Evolutionary conservation across 2,888 invertebrate genomes (phyloP).

Genomic region (Hydriomena furcata): DNA sequence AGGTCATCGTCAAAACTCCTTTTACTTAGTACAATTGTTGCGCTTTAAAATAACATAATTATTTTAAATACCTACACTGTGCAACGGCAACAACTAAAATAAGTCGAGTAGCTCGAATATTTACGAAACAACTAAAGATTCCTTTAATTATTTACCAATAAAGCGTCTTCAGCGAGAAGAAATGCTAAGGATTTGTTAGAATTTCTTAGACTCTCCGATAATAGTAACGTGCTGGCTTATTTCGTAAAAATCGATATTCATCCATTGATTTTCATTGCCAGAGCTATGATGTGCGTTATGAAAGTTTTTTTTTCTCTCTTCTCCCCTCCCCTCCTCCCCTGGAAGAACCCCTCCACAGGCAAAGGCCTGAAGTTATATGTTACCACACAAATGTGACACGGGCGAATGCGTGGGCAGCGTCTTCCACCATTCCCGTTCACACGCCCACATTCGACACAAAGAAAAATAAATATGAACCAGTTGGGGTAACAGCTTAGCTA

Average conservation of each 20-base stretch:
- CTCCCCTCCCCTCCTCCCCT: too few relatives aligned
- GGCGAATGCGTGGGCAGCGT: slow-evolving; percentile 21
- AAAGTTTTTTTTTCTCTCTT: too few relatives aligned
- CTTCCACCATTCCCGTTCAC: slow-evolving; percentile 25
- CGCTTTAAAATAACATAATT: background rate
- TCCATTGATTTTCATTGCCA: too few relatives aligned
- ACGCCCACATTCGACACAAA: slow-evolving; percentile 29
- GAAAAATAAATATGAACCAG: slow-evolving; percentile 30
- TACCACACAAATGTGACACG: slow-evolving; percentile 15
- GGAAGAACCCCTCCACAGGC: too few relatives aligned
- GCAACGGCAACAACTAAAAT: background rate
- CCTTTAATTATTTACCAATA: too few relatives aligned
- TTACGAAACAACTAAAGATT: background rate
- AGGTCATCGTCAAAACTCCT: slow-evolving; percentile 22
- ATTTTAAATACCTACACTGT: background rate
- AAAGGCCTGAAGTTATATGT: too few relatives aligned
- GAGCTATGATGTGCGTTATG: too few relatives aligned
- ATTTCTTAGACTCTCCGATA: too few relatives aligned
- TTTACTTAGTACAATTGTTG: slow-evolving; percentile 12
- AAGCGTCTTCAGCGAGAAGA: too few relatives aligned
- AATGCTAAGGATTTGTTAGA: too few relatives aligned
- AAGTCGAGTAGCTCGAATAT: background rate
- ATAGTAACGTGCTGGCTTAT: too few relatives aligned
- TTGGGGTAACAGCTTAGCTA: background rate
- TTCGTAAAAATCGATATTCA: too few relatives aligned